Base-by-base conservation (phyloP, 2,797 vertebrate species). In the Coregonus ussuriensis region DNA sequence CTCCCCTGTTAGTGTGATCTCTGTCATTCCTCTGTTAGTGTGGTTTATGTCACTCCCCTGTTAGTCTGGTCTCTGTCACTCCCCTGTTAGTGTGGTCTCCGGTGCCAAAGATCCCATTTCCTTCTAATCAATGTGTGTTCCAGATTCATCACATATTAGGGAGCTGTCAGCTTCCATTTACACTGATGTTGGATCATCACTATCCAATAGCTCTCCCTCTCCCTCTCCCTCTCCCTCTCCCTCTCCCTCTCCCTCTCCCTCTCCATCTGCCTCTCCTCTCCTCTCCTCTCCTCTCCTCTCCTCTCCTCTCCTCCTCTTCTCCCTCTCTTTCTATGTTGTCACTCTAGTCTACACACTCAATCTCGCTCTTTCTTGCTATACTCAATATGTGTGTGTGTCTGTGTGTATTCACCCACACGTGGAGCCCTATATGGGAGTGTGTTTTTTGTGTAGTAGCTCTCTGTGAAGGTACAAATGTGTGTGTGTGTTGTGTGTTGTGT, bases 101-200 rank as follows among this genome's bases (percentile, higher is more conserved):
- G 47, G 47, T 71, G 70, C 70, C 47, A 71, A 71, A 51, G 41
- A 51, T 52, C 47, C 47, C 11, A 25, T 71, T 71, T 71, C 70
- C 47, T 14, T 71, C 70, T 31, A 51, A 53, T 71, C 70, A 53
- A 71, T 71, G n/a, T 35, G 13, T 81, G 91, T 92, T 66, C 70
- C 21, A 51, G 70, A 68, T 9, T 71, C 70, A 52, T 51, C 41
- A 21, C 69, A 71, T 21, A 16, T 71, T 15, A 71, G 47, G 18
- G 18, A 59, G 18, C 47, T 14, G 21, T 13, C 21, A 15, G 21
- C 18, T 47, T 13, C 41, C 47, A 71, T 71, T 71, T 53, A 69
- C 67, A 52, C 51, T 31, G 14, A 51, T 72, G 41, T 16, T 70
- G 33, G 4, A 35, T 25, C 71, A 4, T 4, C 51, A 29, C 21